A percentile compares a stretch with the other conserved stretches of the same genome.
phyloP scores from a whole-genome alignment of 2,113 vertebrate genomes.

The Colistium nudipinnis region DNA sequence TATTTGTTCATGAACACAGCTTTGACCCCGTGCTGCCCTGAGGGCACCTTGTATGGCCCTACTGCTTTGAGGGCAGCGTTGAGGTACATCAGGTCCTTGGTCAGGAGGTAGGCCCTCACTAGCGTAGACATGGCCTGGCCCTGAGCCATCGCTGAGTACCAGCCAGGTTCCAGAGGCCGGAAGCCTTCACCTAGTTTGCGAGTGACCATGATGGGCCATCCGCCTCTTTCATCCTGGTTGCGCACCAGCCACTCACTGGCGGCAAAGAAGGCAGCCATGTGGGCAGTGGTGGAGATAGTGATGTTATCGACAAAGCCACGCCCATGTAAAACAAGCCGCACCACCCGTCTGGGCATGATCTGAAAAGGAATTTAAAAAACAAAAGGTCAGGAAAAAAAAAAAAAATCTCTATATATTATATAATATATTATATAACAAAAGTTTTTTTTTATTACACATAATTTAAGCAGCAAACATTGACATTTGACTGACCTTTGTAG shows the following conservation, averaged over 20 bases:
- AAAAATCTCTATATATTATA: too few relatives aligned
- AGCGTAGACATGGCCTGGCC: slow-evolving; percentile 97
- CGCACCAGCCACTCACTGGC: slow-evolving; percentile 94
- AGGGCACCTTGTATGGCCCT: slow-evolving; percentile 89
- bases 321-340: slow-evolving; percentile 85
- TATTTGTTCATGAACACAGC: slow-evolving; percentile 94
- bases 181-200: slow-evolving; percentile 96
- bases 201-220: slow-evolving; percentile 98
- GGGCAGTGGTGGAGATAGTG: slow-evolving; percentile 92
- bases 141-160: slow-evolving; percentile 99
- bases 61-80: slow-evolving; percentile 89
- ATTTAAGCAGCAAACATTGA: too few relatives aligned
- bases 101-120: slow-evolving; percentile 92
- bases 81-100: slow-evolving; percentile 90
- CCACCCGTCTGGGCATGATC: slow-evolving; percentile 92
- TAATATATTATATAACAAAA: too few relatives aligned
- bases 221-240: slow-evolving; percentile 94
- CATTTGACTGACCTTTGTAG: slow-evolving; percentile 82
- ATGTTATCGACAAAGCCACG: slow-evolving; percentile 92
- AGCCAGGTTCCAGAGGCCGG: slow-evolving; percentile 92
- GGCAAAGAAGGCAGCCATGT: slow-evolving; percentile 95
- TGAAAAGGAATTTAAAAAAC: slow-evolving; percentile 4
- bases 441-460: too few relatives aligned
- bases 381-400: too few relatives aligned
- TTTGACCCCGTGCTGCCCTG: slow-evolving; percentile 92